Percentiles rank a stretch among this genome's conserved stretches.
Conservation (phyloP, 2,113 vertebrate genomes). For the Zosterops japonicus region DNA sequence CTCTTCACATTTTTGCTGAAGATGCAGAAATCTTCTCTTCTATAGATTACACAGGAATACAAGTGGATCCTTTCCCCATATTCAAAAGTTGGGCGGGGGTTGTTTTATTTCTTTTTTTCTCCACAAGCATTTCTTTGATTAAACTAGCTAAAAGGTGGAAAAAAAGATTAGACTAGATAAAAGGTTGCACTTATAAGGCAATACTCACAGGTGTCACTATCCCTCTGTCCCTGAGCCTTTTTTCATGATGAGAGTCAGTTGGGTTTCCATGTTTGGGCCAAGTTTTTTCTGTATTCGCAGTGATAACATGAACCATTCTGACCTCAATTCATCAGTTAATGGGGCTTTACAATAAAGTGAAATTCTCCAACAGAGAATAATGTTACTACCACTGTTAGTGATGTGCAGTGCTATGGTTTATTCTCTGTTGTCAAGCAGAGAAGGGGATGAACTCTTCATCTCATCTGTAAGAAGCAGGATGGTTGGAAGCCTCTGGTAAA, state of each 20-base stretch:
- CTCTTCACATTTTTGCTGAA: not conserved
- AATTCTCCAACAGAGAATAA: constrained; percentile 46
- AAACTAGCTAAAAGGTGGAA: not conserved
- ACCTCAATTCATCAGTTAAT: constrained; percentile 50
- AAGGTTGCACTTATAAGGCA: not conserved
- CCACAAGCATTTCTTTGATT: not conserved
- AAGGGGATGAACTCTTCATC: constrained; percentile 40
- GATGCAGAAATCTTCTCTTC: not conserved
- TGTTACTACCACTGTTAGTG: not conserved
- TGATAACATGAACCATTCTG: constrained; percentile 2
- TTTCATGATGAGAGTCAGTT: not conserved
- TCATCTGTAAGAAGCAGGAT: constrained; percentile 29
- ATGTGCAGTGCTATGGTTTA: not conserved
- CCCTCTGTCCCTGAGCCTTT: not conserved
- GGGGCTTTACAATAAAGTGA: constrained; percentile 11
- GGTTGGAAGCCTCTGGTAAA: constrained; percentile 41
- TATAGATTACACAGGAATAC: not conserved
- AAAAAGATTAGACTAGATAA: not conserved
- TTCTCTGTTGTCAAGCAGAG: constrained; percentile 48
- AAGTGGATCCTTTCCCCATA: not conserved
- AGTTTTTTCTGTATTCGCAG: constrained; percentile 9
- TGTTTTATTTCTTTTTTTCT: not conserved
- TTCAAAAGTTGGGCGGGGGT: not conserved
- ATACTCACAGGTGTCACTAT: not conserved
- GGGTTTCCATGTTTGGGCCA: constrained; percentile 15